These are phyloP conservation scores for Oophaga sylvatica DNA, from an alignment of 2,797 vertebrate genomes.

Conservation along the genomic window DNA sequence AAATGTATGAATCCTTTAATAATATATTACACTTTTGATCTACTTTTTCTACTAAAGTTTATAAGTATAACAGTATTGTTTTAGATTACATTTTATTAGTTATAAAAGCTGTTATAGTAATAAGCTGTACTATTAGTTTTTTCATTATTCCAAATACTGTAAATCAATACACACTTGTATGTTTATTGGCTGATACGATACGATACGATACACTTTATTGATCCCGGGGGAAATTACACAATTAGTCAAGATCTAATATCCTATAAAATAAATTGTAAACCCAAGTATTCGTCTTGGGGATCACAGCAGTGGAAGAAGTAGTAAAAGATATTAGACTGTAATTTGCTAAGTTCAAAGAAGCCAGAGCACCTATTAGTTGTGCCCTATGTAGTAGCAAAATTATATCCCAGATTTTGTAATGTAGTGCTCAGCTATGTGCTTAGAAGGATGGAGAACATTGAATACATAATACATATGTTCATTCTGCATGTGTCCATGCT, in stretches of 20 bases:
- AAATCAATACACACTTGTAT: not conserved
- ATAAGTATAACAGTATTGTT: conserved; percentile 8
- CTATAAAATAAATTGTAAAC: too few species aligned
- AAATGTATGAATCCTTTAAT: conserved; percentile 38
- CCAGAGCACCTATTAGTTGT: too few species aligned
- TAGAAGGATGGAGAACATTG: too few species aligned
- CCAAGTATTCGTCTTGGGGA: not conserved
- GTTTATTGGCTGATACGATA: not conserved
- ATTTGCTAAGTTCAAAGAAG: too few species aligned
- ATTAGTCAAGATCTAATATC: not conserved
- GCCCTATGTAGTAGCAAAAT: too few species aligned
- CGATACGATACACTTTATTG: not conserved
- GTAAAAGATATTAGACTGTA: too few species aligned
- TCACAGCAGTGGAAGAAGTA: not conserved
- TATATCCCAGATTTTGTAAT: too few species aligned
- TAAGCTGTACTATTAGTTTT: not conserved
- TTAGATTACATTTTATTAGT: conserved; percentile 1
- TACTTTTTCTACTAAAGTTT: conserved; percentile 24
- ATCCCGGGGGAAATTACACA: not conserved
- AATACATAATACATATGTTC: too few species aligned
- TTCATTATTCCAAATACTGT: not conserved
- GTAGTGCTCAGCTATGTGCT: too few species aligned
- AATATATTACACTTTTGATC: conserved; percentile 29
- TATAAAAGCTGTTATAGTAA: not conserved
- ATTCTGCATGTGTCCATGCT: too few species aligned